Evolutionary conservation across 2,113 vertebrate species (phyloP).

Genomic region (Cynoglossus semilaevis): DNA sequence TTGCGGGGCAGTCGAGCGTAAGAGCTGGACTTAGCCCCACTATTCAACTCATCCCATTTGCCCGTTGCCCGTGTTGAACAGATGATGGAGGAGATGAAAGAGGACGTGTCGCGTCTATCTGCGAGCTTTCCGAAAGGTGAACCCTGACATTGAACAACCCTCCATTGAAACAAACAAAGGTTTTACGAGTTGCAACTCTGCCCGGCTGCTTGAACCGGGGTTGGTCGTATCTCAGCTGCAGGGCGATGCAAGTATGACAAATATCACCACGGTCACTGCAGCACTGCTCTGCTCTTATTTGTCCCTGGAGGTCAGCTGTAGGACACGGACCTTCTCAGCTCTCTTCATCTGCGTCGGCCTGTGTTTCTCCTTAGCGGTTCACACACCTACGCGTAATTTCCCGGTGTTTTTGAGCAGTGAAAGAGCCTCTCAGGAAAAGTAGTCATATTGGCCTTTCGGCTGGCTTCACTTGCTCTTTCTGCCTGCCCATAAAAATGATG

Average conservation of each 20-base stretch:
- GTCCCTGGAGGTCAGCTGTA: conserved; percentile 46
- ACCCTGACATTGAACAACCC: conserved; percentile 40
- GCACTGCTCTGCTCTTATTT: conserved; percentile 35
- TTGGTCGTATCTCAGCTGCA: conserved; percentile 34
- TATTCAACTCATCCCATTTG: conserved; percentile 56
- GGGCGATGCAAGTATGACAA: conserved; percentile 32
- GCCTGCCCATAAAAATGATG: conserved; percentile 63
- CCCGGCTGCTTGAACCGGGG: conserved; percentile 19
- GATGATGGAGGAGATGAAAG: conserved; percentile 32
- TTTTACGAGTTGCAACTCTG: conserved; percentile 24
- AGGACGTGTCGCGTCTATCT: conserved; percentile 43
- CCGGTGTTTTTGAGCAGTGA: conserved; percentile 2
- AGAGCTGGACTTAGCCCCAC: conserved; percentile 46
- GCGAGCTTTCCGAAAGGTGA: conserved; percentile 45
- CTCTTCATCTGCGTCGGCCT: background rate
- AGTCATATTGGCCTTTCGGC: conserved; percentile 32
- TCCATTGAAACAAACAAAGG: conserved; percentile 35
- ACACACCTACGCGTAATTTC: conserved; percentile 6
- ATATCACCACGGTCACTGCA: conserved; percentile 19
- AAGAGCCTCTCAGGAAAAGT: background rate
- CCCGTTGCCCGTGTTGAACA: conserved; percentile 41
- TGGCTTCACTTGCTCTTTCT: conserved; percentile 44
- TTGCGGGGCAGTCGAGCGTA: conserved; percentile 57
- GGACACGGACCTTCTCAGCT: conserved; percentile 22
- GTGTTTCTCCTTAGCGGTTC: background rate